A percentile compares a stretch with the other conserved stretches of the same genome.
phyloP scores from a whole-genome alignment of 2,797 vertebrate species.

The Gambelia wislizenii region DNA sequence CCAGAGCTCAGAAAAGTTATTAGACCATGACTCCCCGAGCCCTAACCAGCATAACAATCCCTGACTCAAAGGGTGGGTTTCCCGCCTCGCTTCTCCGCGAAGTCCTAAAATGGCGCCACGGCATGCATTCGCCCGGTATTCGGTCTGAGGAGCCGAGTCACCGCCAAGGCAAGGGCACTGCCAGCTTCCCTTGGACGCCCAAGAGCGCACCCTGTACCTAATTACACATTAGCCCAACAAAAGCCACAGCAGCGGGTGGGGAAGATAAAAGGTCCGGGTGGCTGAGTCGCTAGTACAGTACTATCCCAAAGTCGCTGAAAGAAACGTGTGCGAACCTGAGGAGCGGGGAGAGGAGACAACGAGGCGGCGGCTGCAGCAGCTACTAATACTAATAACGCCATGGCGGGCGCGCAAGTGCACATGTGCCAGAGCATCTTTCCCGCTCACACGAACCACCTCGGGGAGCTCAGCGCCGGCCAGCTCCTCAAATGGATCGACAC shows the following conservation, averaged over 20 bases:
- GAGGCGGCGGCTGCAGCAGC: too few species aligned
- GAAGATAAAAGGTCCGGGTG: background rate
- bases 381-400: background rate
- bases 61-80: too few species aligned
- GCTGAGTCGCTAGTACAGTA: background rate
- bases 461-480: slow-evolving; percentile 78
- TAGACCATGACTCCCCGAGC: too few species aligned
- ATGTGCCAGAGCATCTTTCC: slow-evolving; percentile 79
- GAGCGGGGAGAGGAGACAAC: too few species aligned
- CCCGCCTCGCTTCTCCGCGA: background rate
- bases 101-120: background rate
- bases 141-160: background rate
- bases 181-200: slow-evolving; percentile 25
- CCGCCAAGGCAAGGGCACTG: rapidly evolving
- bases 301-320: background rate
- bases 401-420: slow-evolving; percentile 51
- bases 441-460: slow-evolving; percentile 72
- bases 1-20: too few species aligned
- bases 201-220: background rate
- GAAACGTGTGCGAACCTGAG: background rate
- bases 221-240: background rate
- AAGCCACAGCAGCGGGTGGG: too few species aligned
- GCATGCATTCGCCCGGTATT: too few species aligned
- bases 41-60: too few species aligned
- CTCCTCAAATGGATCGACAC: slow-evolving; percentile 82